Evolutionary conservation across 2,113 vertebrate species (phyloP), one percentile per base, ranked within the genome.

Genomic region (Pagrus major): DNA sequence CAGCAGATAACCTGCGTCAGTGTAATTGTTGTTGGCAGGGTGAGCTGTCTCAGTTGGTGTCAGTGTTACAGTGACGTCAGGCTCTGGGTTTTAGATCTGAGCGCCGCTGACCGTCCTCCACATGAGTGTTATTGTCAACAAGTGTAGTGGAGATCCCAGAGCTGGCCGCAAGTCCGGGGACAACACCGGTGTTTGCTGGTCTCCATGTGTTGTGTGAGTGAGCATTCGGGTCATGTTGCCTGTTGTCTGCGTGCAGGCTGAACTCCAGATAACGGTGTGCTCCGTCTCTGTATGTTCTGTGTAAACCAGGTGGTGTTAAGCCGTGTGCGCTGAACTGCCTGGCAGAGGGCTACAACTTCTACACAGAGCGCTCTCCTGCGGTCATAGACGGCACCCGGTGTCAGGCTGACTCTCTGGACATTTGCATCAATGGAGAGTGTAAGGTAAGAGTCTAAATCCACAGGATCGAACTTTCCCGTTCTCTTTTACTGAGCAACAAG

Each of bases 401-500:
- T 94, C 97, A 97, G 91, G 95, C 95, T 1, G 98, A 99, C 92
- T 98, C 98, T 27, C 92, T 99, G 93, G 97, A 99, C 94, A 99
- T 99, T 83, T 99, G 98, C 95, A 99, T 99, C 93, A 99, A 99
- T 63, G 98, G 98, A 93, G 98, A 99, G 94, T 99, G 98, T 95
- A 99, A 98, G 97, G 98, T 99, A 92, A 91, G 46, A 16, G 6
- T 20, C 23, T 14, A 23, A 69, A 69, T 5, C 23, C 41, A 66
- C 39, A 12, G 10, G 4, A 61, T 25, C 1, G 2, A 15, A 55
- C 1, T 10, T 52, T 47, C 4, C 3, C 1, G 29, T 18, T 42
- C 23, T 9, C 8, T 16, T 31, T 56, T n/a, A n/a, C n/a, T n/a
- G n/a, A n/a, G n/a, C n/a, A n/a, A n/a, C n/a, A n/a, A n/a, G n/a